A percentile compares a stretch with the other conserved stretches of the same genome.
Evolutionary conservation across 2,888 invertebrate species (phyloP).

Genomic region (Steinernema carpocapsae): DNA sequence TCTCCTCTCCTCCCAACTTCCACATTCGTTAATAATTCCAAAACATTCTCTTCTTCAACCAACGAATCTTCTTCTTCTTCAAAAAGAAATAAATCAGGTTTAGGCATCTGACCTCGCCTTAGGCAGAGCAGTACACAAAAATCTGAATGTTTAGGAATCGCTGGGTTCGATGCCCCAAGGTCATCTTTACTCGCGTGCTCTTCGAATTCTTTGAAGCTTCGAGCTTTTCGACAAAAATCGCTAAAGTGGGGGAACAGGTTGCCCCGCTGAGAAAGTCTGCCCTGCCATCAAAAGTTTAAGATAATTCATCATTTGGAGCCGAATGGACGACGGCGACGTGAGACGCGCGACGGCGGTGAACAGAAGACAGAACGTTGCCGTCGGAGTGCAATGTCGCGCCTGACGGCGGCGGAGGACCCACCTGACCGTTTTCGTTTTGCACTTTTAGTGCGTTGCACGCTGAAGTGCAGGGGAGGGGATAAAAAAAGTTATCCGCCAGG

Average conservation of each 20-base stretch:
- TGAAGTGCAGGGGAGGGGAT: no score
- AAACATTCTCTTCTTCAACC: not conserved
- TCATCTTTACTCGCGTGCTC: not conserved
- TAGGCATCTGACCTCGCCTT: conserved; percentile 29
- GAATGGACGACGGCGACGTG: no score
- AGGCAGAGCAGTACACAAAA: not conserved
- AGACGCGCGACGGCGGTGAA: no score
- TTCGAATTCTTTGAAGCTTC: not conserved
- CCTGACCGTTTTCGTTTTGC: no score
- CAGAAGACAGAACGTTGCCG: no score
- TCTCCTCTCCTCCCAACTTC: not conserved
- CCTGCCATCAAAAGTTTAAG: conserved; percentile 18
- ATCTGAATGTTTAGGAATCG: not conserved
- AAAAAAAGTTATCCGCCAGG: no score
- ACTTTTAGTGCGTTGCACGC: no score
- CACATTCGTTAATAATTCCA: conserved; percentile 25
- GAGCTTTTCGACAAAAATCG: conserved; percentile 17
- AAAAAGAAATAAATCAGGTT: conserved; percentile 32
- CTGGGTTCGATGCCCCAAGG: not conserved
- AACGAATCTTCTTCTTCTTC: not conserved
- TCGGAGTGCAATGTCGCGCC: no score
- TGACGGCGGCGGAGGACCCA: no score
- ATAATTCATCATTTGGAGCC: not conserved
- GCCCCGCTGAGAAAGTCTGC: not conserved
- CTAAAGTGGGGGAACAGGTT: conserved; percentile 8